Conservation (phyloP, 2,797 vertebrate genomes). For the Ambastaia sidthimunki region DNA sequence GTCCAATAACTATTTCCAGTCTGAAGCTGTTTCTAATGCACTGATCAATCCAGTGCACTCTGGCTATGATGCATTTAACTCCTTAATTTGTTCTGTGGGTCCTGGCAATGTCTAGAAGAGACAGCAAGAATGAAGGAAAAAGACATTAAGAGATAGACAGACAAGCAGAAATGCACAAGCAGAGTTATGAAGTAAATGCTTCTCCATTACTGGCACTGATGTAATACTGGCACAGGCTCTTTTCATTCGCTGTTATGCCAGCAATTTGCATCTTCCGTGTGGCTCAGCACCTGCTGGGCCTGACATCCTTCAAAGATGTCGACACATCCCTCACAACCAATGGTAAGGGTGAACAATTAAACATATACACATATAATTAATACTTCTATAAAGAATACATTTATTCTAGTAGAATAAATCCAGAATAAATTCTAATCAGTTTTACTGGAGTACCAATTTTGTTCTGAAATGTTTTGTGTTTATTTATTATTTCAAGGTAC, state of each 20-base stretch:
- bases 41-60: conserved; percentile 96
- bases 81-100: conserved; percentile 87
- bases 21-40: conserved; percentile 93
- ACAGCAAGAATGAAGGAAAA: conserved; percentile 3
- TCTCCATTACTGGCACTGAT: conserved; percentile 78
- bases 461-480: too few species aligned
- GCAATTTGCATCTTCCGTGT: conserved; percentile 84
- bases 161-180: too few species aligned
- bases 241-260: conserved; percentile 87
- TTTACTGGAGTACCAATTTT: too few species aligned
- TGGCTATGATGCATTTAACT: conserved; percentile 88
- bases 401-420: too few species aligned
- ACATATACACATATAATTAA: conserved; percentile 7
- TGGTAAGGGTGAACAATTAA: conserved; percentile 16
- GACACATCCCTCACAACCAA: conserved; percentile 61
- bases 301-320: conserved; percentile 75
- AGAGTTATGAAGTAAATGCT: conserved; percentile 98
- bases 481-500: too few species aligned
- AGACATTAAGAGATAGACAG: neutral
- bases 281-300: conserved; percentile 85
- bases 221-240: conserved; percentile 85
- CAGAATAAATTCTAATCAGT: too few species aligned
- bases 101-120: conserved; percentile 6
- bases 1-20: conserved; percentile 98
- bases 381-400: too few species aligned